Base-by-base conservation (phyloP, 2,797 vertebrate species). In the Coregonus sp. region DNA sequence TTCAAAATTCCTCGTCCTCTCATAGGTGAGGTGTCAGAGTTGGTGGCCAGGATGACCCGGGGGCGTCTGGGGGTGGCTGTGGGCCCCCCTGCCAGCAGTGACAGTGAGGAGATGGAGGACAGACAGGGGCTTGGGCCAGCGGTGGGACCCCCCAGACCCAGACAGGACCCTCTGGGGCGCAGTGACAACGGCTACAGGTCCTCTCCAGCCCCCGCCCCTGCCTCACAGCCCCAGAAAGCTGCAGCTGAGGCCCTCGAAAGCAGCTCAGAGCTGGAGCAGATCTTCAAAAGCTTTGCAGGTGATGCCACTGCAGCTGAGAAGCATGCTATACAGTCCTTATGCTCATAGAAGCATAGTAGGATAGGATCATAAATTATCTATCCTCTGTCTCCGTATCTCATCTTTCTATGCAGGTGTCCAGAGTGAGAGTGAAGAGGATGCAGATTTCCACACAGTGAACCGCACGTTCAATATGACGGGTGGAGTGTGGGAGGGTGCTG, bases 261-360 rank as follows among this genome's bases (percentile, higher is more conserved):
- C 51, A 71, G 72, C 59, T 15, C 56, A 16, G 61, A 78, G 29
- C 72, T 82, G 78, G 87, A 90, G 78, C 65, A 72, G 35, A 75
- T 80, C 52, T 78, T 80, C 25, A 85, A 78, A 59, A 81, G 79
- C 70, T 87, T 85, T 50, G 72, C 86, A 68, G 86, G 88, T 84
- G 29, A 76, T 9, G 47, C 12, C 72, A 63, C 56, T 40, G 35
- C 40, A 47, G 40, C 40, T 47, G 40, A 47, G 12, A 59, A 63
- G 59, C 51, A 47, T 47, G 40, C 40, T 47, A 3, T 47, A 47
- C 40, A 2, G 40, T 47, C 40, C 40, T 47, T 47, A 47, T 47
- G 40, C 9, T 47, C 40, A 40, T 40, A 47, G 40, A 47, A 9
- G 40, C 40, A 47, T 47, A 47, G 40, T 47, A 47, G 40, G 40